Percentiles rank a stretch among this genome's conserved stretches.
phyloP scores from a whole-genome alignment of 2,113 vertebrate species.

The Riparia riparia region DNA sequence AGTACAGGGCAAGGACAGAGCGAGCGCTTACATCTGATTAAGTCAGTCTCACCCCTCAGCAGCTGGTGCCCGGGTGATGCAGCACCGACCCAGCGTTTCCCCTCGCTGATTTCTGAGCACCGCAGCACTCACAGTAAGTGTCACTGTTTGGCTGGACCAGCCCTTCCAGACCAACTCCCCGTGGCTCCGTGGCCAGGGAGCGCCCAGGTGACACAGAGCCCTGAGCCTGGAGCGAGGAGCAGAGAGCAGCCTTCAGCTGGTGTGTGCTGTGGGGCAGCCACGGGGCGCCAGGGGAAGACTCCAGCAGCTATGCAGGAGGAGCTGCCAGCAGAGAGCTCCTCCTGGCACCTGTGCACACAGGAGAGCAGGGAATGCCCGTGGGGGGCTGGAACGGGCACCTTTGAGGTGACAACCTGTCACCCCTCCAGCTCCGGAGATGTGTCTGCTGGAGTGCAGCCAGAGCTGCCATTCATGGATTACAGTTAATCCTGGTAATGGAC shows the following conservation, averaged over 20 bases:
- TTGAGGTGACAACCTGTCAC: not conserved
- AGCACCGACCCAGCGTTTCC: not conserved
- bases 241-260: not conserved
- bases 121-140: fast-evolving
- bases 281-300: not conserved
- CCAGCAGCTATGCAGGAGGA: not conserved
- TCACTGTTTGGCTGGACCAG: not conserved
- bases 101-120: not conserved
- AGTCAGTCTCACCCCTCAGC: not conserved
- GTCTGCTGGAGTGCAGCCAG: not conserved
- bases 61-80: not conserved
- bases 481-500: not conserved
- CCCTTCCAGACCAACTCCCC: not conserved
- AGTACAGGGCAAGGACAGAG: fast-evolving
- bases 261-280: fast-evolving
- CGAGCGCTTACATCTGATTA: not conserved
- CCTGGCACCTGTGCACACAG: not conserved
- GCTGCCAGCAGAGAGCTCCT: not conserved
- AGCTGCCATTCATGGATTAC: not conserved
- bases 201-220: fast-evolving
- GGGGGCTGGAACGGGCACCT: not conserved
- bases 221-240: not conserved
- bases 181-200: fast-evolving
- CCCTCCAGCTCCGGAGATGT: not conserved
- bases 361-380: not conserved